Base-by-base conservation (phyloP, 1,140 invertebrate species). In the Scaptodrosophila lebanonensis region DNA sequence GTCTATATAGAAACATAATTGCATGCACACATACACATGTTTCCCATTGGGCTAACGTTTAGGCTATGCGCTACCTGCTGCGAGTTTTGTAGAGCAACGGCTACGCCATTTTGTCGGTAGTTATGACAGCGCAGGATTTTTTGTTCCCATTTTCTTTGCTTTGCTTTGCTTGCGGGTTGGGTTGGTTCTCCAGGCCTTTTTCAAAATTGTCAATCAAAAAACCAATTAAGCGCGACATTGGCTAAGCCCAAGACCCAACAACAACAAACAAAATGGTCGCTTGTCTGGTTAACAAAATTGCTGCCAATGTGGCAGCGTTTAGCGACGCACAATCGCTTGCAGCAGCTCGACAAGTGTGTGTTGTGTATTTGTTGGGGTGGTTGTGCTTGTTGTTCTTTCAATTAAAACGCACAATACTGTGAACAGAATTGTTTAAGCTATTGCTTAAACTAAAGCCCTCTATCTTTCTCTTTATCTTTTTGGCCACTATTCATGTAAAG, bases 141-240 rank as follows among this genome's bases (percentile, higher is more conserved):
- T 38, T 54, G 17, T 16, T 40, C 20, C 22, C 2, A 18, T 25
- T 29, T 35, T 45, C 42, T 13, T 29, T 18, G 8, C 13, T 38
- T 47, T 50, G 49, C 42, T 27, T 20, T 20, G 42, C 18, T 38
- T 47, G 47, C 27, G 39, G 16, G 50, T 11, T 49, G 30, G 42
- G 36, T 43, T 18, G 43, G 49, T 50, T 45, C 51, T 51, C 43
- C 66, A 17, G 47, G 51, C 43, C 58, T 27, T 71, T 58, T 72
- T 58, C 58, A 83, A 83, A 83, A 82, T 84, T 84, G 82, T 76
- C 82, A 84, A 84, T 84, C 82, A 84, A 84, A 84, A 84, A 84
- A 84, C 82, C 82, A 84, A 84, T 84, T 84, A 84, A 76, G 75
- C 75, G 75, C 68, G 57, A 69, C 68, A 50, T 49, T 32, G 9